Base-by-base conservation (phyloP, 2,113 vertebrate genomes). In the Xiphophorus maculatus region DNA sequence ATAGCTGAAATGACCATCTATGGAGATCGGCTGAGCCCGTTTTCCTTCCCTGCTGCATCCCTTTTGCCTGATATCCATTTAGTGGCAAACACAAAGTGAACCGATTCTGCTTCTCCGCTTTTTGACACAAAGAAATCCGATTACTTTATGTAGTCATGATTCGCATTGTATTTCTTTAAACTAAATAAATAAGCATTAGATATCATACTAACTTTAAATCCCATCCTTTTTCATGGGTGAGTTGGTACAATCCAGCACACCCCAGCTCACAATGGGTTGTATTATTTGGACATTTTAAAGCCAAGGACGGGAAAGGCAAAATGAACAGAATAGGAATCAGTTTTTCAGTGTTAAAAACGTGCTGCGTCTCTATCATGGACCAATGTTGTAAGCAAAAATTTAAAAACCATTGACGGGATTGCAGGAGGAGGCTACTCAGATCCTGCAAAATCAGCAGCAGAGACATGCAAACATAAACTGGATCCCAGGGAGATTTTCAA, bases 21-120 rank as follows among this genome's bases (percentile, higher is more conserved):
- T 13, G 22, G 69, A 54, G 64, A 81, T 63, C 63, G 19, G 69
- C 68, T 25, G 42, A 74, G 78, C 66, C 65, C 74, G 82, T 83
- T 84, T 76, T 87, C 72, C 68, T 60, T 70, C 10, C 22, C 76
- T 32, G 71, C 89, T 79, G 65, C 66, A 66, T 58, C 22, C 42
- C 40, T 22, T 37, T 79, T 61, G 58, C 35, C 69, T 67, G 13
- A 74, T 70, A 54, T 8, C 28, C 63, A 66, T 48, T n/a, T 14
- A 64, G 74, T 68, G 35, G 63, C 27, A 28, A 80, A 83, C 19
- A 75, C 29, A 37, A 30, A 35, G 48, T 32, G 3, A 72, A 44
- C 60, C 27, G 71, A 64, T 71, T 65, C 2, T 29, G 44, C 64
- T 74, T 54, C 19, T 30, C 80, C 2, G 6, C 48, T 54, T 54